phyloP scores from a whole-genome alignment of 2,888 invertebrate genomes.

The Trichogramma evanescens region DNA sequence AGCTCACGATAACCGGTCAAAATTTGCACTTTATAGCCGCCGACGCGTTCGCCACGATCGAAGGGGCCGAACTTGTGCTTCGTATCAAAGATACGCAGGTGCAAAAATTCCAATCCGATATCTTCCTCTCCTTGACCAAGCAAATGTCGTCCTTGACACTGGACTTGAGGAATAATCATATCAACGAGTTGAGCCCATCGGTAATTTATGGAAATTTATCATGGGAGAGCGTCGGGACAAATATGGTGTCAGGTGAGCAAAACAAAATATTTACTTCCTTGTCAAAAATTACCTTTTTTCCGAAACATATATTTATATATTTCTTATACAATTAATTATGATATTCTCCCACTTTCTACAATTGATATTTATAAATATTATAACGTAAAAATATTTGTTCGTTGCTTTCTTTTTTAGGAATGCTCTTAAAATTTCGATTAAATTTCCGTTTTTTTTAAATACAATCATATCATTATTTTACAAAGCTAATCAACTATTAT shows the following conservation, averaged over 20 bases:
- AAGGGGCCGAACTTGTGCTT: conserved; percentile 68
- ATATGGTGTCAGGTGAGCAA: conserved; percentile 68
- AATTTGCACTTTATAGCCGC: conserved; percentile 68
- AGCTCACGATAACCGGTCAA: conserved; percentile 72
- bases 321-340: conserved; percentile 14
- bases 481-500: conserved; percentile 23
- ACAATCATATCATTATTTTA: conserved; percentile 19
- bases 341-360: conserved; percentile 5
- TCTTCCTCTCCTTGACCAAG: conserved; percentile 69
- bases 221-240: conserved; percentile 83
- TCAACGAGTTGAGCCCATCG: conserved; percentile 75
- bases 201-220: conserved; percentile 82
- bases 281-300: conserved; percentile 12
- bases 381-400: conserved; percentile 7
- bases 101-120: conserved; percentile 70
- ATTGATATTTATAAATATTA: conserved; percentile 3
- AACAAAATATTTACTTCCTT: neutral
- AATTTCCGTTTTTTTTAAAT: conserved; percentile 8
- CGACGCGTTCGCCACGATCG: conserved; percentile 69
- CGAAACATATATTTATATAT: conserved; percentile 9
- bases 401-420: conserved; percentile 5
- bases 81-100: conserved; percentile 72
- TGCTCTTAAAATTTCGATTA: neutral
- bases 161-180: conserved; percentile 77
- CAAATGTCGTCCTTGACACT: conserved; percentile 71